Base-by-base conservation (phyloP, 2,113 vertebrate species). In the Dicerorhinus sumatrensis region DNA sequence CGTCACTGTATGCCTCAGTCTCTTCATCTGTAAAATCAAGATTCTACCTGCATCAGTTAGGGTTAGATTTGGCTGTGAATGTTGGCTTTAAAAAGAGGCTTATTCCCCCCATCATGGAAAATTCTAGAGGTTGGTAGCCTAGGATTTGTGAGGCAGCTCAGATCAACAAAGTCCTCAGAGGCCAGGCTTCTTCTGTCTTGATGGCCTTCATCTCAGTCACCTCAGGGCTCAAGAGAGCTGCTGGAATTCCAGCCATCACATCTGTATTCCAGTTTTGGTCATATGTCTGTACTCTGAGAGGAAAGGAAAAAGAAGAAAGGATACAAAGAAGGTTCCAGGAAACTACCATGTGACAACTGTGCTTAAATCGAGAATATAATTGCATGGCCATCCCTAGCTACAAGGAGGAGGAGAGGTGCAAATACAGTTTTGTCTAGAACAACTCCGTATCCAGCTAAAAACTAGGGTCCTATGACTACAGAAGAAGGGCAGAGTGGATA, bases 201-300 rank as follows among this genome's bases (percentile, higher is more conserved):
- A 77, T n/a, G 42, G 54, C 51, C 60, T 81, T 75, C 69, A 93
- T 65, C 46, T 62, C 21, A 60, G 36, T 92, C 36, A 88, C 82
- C 60, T 65, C 39, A 72, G n/a, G 36, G 21, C 67, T 93, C 95
- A 77, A 58, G 2, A 83, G 0, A 7, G 90, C 77, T 69, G 67
- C 89, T 36, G 17, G 31, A 84, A 84, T 39, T 72, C 86, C 62
- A 92, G 54, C n/a, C 65, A 81, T 48, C 72, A 39, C 0, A 0
- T 90, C 93, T 90, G 13, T 72, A 67, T 91, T 36, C 92, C 65
- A 91, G 91, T 94, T 77, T 84, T 1, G 6, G 80, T 56, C 75
- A 29, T 18, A 3, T 12, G 31, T 23, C 75, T 93, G 3, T 58
- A 77, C 62, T 85, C 48, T 80, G 65, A 77, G 46, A 90, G 36